Conservation (phyloP, 2,888 invertebrate genomes). For the Odontocolon sp. region DNA sequence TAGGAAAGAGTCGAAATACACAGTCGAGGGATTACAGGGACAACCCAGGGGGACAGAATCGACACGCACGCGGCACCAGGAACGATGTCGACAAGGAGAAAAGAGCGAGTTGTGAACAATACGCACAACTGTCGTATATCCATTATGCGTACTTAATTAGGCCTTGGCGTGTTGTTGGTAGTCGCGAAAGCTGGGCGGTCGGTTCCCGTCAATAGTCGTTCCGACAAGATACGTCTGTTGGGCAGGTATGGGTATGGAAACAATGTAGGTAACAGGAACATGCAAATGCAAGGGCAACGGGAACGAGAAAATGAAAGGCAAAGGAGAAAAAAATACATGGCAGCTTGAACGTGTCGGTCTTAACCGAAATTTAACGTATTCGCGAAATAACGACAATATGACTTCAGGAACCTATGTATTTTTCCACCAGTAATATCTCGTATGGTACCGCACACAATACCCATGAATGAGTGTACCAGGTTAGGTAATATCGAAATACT, state of each 20-base stretch:
- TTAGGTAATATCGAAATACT: too few relatives aligned
- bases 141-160: conserved; percentile 78
- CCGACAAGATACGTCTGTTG: conserved; percentile 23
- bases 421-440: too few relatives aligned
- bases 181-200: conserved; percentile 31
- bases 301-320: too few relatives aligned
- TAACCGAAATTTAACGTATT: too few relatives aligned
- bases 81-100: conserved; percentile 40
- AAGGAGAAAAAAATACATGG: too few relatives aligned
- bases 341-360: too few relatives aligned
- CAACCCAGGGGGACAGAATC: conserved; percentile 3
- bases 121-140: conserved; percentile 75
- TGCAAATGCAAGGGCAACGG: background rate
- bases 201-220: conserved; percentile 26
- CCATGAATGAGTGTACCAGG: too few relatives aligned
- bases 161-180: conserved; percentile 68
- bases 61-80: conserved; percentile 36
- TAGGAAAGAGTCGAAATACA: conserved; percentile 53
- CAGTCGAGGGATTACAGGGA: conserved; percentile 43
- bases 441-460: too few relatives aligned
- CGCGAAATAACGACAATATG: too few relatives aligned
- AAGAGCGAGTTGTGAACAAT: conserved; percentile 62
- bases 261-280: too few relatives aligned
- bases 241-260: too few relatives aligned
- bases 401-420: too few relatives aligned